These are phyloP conservation scores for Brachyopa scutellaris DNA, from an alignment of 2,888 invertebrate genomes.

Conservation along the genomic window DNA sequence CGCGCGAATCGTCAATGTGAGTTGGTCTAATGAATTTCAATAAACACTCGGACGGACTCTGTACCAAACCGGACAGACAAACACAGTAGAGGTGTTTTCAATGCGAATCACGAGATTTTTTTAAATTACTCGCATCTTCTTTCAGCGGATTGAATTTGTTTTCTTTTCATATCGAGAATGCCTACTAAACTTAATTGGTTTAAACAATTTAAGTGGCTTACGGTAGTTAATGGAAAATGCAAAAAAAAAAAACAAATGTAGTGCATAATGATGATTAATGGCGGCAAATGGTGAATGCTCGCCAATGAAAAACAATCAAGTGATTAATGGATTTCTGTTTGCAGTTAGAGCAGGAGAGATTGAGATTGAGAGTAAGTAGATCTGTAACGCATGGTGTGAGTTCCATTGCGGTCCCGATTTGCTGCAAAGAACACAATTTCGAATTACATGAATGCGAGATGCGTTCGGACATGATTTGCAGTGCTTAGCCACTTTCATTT, in stretches of 20 bases:
- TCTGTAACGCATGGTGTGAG: constrained; percentile 7
- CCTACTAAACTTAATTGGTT: constrained; percentile 28
- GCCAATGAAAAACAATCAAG: constrained; percentile 11
- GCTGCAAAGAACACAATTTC: constrained; percentile 17
- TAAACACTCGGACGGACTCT: background rate
- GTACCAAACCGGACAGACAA: background rate
- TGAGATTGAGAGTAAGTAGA: constrained; percentile 29
- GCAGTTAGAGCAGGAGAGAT: constrained; percentile 7
- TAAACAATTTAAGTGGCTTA: constrained; percentile 35
- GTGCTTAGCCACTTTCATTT: constrained; percentile 6
- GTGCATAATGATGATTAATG: constrained; percentile 58
- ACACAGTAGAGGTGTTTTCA: constrained; percentile 29
- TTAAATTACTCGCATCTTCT: constrained; percentile 43
- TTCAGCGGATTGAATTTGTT: constrained; percentile 6
- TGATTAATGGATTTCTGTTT: constrained; percentile 53
- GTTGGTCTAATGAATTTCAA: constrained; percentile 38
- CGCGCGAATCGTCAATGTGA: background rate
- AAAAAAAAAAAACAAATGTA: too few species aligned
- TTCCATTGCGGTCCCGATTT: constrained; percentile 13
- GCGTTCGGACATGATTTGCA: constrained; percentile 12
- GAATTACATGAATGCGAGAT: background rate
- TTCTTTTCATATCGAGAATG: constrained; percentile 5
- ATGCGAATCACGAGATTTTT: constrained; percentile 32
- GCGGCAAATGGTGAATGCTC: constrained; percentile 12
- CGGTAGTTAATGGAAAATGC: constrained; percentile 33